Conservation (phyloP, 2,113 vertebrate species). For the Ploceus nigricollis region DNA sequence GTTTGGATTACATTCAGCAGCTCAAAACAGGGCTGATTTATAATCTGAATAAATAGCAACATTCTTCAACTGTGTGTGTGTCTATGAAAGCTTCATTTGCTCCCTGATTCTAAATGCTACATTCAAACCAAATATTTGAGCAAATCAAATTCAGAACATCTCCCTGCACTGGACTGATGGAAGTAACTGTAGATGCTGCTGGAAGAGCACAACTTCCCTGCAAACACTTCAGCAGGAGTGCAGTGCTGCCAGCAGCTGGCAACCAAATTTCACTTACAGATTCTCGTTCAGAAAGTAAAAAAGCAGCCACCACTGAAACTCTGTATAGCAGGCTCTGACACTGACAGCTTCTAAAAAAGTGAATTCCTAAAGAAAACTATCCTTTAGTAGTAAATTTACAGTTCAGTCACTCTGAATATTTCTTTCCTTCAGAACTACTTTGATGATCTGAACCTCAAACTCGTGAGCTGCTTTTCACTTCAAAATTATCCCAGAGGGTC, state of each 20-base stretch:
- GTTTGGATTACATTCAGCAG: constrained; percentile 64
- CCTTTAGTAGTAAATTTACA: neutral
- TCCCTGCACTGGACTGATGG: neutral
- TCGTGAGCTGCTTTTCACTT: neutral
- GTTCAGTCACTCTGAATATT: neutral
- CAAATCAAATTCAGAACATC: constrained; percentile 29
- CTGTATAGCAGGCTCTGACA: neutral
- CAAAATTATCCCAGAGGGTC: neutral
- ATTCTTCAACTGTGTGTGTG: constrained; percentile 45
- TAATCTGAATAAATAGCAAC: constrained; percentile 72
- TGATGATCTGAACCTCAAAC: neutral
- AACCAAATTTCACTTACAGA: neutral
- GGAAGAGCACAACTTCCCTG: neutral
- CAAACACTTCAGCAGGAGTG: neutral
- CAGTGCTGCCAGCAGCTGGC: neutral
- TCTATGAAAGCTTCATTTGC: constrained; percentile 67
- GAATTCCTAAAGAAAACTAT: neutral
- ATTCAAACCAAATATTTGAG: constrained; percentile 63
- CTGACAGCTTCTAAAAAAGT: neutral
- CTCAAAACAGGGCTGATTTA: constrained; percentile 68
- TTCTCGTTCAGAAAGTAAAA: neutral
- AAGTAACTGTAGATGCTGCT: neutral
- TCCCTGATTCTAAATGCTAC: constrained; percentile 22
- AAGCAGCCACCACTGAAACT: neutral
- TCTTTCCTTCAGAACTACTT: neutral